Conservation (phyloP, 2,888 invertebrate genomes). For the Drosophila suboccidentalis region DNA sequence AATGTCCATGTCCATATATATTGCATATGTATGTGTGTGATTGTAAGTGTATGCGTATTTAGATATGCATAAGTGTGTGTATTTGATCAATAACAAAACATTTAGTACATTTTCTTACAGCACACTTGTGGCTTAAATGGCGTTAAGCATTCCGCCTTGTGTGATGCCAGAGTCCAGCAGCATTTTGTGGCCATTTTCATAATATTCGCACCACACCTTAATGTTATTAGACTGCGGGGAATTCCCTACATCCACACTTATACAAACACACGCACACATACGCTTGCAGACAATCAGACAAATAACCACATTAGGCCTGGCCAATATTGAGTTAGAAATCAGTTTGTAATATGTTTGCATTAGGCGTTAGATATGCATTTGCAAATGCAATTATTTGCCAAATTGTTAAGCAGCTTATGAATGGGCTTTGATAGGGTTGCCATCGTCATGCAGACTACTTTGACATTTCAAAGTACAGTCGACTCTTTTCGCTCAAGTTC, state of each 20-base stretch:
- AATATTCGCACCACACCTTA: constrained; percentile 65
- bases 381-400: constrained; percentile 63
- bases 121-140: constrained; percentile 70
- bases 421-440: constrained; percentile 16
- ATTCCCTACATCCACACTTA: constrained; percentile 25
- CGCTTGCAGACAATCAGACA: constrained; percentile 6
- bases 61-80: constrained; percentile 24
- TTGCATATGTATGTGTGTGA: neutral
- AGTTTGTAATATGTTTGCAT: constrained; percentile 48
- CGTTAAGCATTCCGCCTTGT: constrained; percentile 47
- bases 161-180: constrained; percentile 8
- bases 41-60: constrained; percentile 8
- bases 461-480: constrained; percentile 38
- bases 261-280: neutral
- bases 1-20: constrained; percentile 17
- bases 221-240: constrained; percentile 68
- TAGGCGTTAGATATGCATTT: constrained; percentile 26
- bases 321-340: constrained; percentile 67
- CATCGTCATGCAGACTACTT: neutral
- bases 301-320: constrained; percentile 32
- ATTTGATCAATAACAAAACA: constrained; percentile 57
- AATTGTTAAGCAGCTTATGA: constrained; percentile 50
- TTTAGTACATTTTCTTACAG: constrained; percentile 41
- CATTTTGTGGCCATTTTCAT: constrained; percentile 73
- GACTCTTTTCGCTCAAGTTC: neutral